Evolutionary conservation across 2,888 invertebrate genomes (phyloP), one percentile per base, ranked within the genome.

Genomic region (Ichneumon xanthorius): DNA sequence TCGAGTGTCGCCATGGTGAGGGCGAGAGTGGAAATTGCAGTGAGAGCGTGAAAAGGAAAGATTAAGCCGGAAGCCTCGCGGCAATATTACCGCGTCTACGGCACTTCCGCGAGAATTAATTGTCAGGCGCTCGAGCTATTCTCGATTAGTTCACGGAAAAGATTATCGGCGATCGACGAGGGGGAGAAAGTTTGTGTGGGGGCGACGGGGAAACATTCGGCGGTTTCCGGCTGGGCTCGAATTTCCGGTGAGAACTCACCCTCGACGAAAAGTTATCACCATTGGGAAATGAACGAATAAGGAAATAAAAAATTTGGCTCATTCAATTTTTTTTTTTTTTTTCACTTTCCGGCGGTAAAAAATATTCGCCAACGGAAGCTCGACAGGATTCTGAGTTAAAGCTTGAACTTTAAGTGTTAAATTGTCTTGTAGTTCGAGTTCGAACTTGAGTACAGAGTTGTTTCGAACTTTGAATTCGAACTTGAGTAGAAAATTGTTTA

Each of bases 21-120:
- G 26, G 9, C 19, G 58, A 58, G 19, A 50, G 53, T 9, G 58
- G 26, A 58, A 22, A 58, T 19, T 58, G 58, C 26, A 11, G 58
- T 26, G 26, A 58, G 11, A 58, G 26, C 26, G 58, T 11, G 58
- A 58, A 58, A 58, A 26, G 11, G 58, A 11, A 58, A 58, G 58
- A 58, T 22, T 19, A 58, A 58, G 58, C 26, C 58, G 22, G 55
- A 55, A 30, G 71, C 26, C 3, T 30, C 30, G 55, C 26, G 75
- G 79, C 70, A 65, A 84, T 80, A 71, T 80, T 79, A 58, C 70
- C 40, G 75, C 45, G 83, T 84, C 83, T 84, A 70, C 50, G 55
- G 53, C 45, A 55, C 83, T 80, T 84, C 83, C 83, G 68, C 70
- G 45, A 68, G 53, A 84, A 84, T 84, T 79, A 70, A 63, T 80